These are phyloP conservation scores for Lycia hirtaria DNA, from an alignment of 2,888 invertebrate genomes.

Conservation along the genomic window DNA sequence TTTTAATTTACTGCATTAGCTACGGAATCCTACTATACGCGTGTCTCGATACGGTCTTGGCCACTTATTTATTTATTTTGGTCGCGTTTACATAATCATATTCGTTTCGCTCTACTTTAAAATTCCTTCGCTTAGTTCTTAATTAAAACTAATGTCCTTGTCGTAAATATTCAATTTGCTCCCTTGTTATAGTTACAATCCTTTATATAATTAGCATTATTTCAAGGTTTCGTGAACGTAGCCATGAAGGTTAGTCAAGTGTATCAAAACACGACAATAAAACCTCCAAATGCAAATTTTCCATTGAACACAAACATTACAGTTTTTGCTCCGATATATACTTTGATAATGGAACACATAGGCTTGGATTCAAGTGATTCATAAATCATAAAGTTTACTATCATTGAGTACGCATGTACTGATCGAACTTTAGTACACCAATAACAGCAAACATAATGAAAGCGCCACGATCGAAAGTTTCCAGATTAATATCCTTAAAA, in stretches of 20 bases:
- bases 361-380: constrained; percentile 4
- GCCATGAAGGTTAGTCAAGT: not conserved
- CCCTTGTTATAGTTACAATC: too few relatives aligned
- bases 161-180: too few relatives aligned
- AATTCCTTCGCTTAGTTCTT: too few relatives aligned
- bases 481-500: too few relatives aligned
- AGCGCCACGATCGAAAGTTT: too few relatives aligned
- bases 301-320: not conserved
- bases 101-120: too few relatives aligned
- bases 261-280: constrained; percentile 11
- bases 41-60: too few relatives aligned
- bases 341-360: constrained; percentile 15
- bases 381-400: constrained; percentile 10
- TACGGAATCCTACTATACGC: too few relatives aligned
- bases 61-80: too few relatives aligned
- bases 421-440: constrained; percentile 1
- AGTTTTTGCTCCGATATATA: not conserved
- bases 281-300: constrained; percentile 4
- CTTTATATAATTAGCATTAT: not conserved
- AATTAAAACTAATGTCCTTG: not conserved
- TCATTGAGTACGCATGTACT: constrained; percentile 15
- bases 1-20: too few relatives aligned
- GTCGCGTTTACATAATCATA: too few relatives aligned
- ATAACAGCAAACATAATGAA: too few relatives aligned
- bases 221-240: not conserved